phyloP scores from a whole-genome alignment of 2,797 vertebrate species.

The Argyrosomus regius region DNA sequence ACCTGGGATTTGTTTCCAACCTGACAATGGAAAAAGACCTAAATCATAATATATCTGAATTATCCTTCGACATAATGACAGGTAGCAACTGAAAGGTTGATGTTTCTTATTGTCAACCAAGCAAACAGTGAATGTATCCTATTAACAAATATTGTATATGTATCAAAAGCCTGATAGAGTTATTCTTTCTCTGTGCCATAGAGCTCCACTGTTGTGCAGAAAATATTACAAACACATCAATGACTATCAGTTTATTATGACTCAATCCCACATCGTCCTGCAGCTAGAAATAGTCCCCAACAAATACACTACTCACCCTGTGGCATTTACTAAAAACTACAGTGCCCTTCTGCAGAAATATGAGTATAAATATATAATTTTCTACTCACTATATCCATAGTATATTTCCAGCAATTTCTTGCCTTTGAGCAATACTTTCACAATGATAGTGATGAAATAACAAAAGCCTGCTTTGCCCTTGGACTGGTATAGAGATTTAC shows the following conservation, averaged over 20 bases:
- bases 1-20: neutral
- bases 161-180: too few species aligned
- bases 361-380: neutral
- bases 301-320: too few species aligned
- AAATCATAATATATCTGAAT: neutral
- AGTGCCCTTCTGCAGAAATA: neutral
- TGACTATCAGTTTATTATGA: too few species aligned
- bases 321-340: too few species aligned
- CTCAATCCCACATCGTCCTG: neutral
- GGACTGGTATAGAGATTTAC: conserved; percentile 28
- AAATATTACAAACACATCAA: too few species aligned
- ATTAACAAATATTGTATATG: too few species aligned
- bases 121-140: too few species aligned
- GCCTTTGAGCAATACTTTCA: conserved; percentile 18
- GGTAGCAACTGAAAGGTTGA: neutral
- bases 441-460: conserved; percentile 21
- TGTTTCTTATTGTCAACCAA: neutral
- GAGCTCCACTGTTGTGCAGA: too few species aligned
- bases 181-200: too few species aligned
- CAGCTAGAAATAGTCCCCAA: neutral
- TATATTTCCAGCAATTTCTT: conserved; percentile 18
- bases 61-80: neutral
- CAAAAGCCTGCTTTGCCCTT: conserved; percentile 24
- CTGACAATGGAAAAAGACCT: neutral
- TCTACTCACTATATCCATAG: neutral